These are phyloP conservation scores for Lepas anatifera DNA, from an alignment of 2,888 invertebrate genomes.

Conservation along the genomic window DNA sequence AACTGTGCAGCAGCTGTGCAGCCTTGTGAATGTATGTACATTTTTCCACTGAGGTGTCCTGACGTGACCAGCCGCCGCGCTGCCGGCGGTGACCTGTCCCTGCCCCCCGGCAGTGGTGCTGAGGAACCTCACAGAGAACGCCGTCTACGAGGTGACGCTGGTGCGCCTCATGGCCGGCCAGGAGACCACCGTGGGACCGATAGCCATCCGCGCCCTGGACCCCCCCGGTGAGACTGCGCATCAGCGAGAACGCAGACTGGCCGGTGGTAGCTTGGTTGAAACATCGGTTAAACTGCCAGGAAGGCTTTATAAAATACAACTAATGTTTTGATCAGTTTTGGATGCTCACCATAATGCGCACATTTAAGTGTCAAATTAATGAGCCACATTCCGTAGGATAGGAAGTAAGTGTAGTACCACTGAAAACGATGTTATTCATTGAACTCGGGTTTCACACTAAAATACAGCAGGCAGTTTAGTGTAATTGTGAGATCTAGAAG, in stretches of 20 bases:
- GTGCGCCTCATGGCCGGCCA: not conserved
- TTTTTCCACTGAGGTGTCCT: no score
- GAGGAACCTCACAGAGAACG: not conserved
- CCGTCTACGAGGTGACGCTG: not conserved
- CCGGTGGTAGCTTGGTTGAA: not conserved
- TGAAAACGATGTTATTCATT: not conserved
- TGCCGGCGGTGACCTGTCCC: no score
- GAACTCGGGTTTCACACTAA: no score
- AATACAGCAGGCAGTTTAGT: no score
- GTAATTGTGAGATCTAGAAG: no score
- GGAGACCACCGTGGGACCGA: not conserved
- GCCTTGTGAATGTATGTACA: no score
- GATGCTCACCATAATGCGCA: no score
- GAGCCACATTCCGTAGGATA: not conserved
- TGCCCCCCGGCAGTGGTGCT: not conserved
- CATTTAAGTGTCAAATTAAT: no score
- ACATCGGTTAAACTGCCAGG: not conserved
- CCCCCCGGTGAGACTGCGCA: not conserved
- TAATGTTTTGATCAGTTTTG: no score
- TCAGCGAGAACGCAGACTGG: not conserved
- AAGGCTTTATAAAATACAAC: no score
- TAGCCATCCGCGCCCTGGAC: not conserved
- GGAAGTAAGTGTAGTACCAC: not conserved
- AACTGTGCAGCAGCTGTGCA: no score
- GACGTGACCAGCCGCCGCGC: no score